phyloP scores from a whole-genome alignment of 2,888 invertebrate genomes.

The Ptychoptera contaminata region DNA sequence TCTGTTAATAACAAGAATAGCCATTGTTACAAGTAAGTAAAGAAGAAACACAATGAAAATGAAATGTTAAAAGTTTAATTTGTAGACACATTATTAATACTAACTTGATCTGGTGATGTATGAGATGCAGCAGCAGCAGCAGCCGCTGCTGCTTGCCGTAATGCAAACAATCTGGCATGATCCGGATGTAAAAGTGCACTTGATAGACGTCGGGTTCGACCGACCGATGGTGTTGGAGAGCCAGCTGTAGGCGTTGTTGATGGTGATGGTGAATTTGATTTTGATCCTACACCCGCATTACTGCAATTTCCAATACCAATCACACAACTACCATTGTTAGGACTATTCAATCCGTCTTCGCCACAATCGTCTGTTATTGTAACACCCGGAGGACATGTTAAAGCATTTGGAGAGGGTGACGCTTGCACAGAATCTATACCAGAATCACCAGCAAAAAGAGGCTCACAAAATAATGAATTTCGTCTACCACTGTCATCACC shows the following conservation, averaged over 20 bases:
- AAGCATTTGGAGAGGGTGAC: slow-evolving; percentile 36
- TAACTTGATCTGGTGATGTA: slow-evolving; percentile 24
- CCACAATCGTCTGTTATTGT: background rate
- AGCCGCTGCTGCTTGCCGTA: slow-evolving; percentile 25
- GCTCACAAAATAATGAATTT: slow-evolving; percentile 32
- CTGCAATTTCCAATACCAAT: background rate
- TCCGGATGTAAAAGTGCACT: slow-evolving; percentile 49
- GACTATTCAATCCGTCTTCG: background rate
- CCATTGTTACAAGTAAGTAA: background rate
- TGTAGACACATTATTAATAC: slow-evolving; percentile 5
- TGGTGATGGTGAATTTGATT: slow-evolving; percentile 27
- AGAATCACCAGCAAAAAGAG: slow-evolving; percentile 42
- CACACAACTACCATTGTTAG: background rate
- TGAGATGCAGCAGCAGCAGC: slow-evolving; percentile 24
- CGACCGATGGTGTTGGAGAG: slow-evolving; percentile 27
- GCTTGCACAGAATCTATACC: slow-evolving; percentile 61
- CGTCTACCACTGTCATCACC: slow-evolving; percentile 25
- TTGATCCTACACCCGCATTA: slow-evolving; percentile 11
- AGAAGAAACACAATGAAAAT: background rate
- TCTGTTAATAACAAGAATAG: slow-evolving; percentile 10
- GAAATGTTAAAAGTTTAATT: background rate
- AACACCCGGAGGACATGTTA: slow-evolving; percentile 25
- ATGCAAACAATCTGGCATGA: slow-evolving; percentile 45
- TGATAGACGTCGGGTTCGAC: slow-evolving; percentile 35
- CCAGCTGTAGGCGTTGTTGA: slow-evolving; percentile 27